These are phyloP conservation scores for Zapornia atra DNA, from an alignment of 2,113 vertebrate species.

Conservation along the genomic window DNA sequence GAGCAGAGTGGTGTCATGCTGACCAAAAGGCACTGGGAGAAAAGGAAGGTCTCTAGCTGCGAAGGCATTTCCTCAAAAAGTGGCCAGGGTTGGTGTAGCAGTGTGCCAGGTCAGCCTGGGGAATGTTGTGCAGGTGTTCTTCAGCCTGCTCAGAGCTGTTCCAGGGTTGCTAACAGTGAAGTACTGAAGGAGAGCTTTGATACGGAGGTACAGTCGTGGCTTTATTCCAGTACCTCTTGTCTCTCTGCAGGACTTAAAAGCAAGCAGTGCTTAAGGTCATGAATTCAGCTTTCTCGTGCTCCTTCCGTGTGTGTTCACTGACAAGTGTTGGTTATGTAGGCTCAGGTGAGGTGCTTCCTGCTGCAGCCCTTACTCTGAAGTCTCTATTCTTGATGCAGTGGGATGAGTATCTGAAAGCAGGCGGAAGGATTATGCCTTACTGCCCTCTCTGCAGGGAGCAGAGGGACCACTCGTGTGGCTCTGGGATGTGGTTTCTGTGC, in stretches of 20 bases:
- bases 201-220: not conserved
- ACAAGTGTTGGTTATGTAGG: not conserved
- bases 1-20: not conserved
- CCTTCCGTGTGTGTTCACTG: not conserved
- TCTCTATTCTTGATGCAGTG: not conserved
- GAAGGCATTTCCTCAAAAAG: not conserved
- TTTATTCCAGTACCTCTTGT: not conserved
- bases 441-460: not conserved
- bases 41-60: not conserved
- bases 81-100: not conserved
- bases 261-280: not conserved
- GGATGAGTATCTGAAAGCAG: not conserved
- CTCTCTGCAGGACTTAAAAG: not conserved
- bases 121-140: not conserved
- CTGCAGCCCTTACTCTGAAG: not conserved
- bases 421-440: not conserved
- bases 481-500: not conserved
- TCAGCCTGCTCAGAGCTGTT: not conserved
- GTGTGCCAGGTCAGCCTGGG: not conserved
- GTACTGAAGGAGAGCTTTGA: not conserved
- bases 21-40: not conserved
- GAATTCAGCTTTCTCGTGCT: not conserved
- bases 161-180: not conserved
- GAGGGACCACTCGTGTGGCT: not conserved
- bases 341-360: not conserved